These are phyloP conservation scores for Puntigrus tetrazona DNA, from an alignment of 2,113 vertebrate genomes.

Conservation along the genomic window DNA sequence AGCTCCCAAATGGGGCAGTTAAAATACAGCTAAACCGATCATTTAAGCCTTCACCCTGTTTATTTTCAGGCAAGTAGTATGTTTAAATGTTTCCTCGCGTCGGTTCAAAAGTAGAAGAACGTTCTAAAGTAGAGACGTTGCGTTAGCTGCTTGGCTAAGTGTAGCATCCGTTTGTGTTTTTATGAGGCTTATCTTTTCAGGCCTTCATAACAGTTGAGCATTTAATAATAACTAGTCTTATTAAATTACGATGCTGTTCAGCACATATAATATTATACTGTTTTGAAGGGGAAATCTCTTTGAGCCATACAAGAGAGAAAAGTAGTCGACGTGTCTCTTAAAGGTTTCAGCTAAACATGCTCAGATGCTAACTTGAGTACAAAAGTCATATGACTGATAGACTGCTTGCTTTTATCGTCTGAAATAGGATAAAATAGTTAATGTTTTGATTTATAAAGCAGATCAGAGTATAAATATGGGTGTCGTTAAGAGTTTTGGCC, in stretches of 20 bases:
- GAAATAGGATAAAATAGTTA: not conserved
- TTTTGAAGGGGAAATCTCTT: no score
- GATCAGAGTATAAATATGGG: not conserved
- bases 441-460: not conserved
- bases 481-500: not conserved
- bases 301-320: not conserved
- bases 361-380: conserved; percentile 24
- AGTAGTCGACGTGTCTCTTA: conserved; percentile 24
- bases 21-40: conserved; percentile 50
- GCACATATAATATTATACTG: not conserved
- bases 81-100: not conserved
- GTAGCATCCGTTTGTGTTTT: conserved; percentile 41
- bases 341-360: conserved; percentile 28
- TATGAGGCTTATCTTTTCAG: not conserved
- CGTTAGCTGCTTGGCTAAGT: conserved; percentile 32
- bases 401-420: not conserved
- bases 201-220: not conserved
- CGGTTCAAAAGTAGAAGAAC: not conserved
- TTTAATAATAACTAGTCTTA: no score
- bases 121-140: conserved; percentile 12
- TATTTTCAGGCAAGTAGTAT: conserved; percentile 51
- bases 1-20: conserved; percentile 54
- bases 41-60: conserved; percentile 21
- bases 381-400: not conserved
- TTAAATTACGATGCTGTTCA: not conserved